Percentiles rank a stretch among this genome's conserved stretches.
phyloP scores from a whole-genome alignment of 2,797 vertebrate species.

The Pipistrellus nathusii region DNA sequence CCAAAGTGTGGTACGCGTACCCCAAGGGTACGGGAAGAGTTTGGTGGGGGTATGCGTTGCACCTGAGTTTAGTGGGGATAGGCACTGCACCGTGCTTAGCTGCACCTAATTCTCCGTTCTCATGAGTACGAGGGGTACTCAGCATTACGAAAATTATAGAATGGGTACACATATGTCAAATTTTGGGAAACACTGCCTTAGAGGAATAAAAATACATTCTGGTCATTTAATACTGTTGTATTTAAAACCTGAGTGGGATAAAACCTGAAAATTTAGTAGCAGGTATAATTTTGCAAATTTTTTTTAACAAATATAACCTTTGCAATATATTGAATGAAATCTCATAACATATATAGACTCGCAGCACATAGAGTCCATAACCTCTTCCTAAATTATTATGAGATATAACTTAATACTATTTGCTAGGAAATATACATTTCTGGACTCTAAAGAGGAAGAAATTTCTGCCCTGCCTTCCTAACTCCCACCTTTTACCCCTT shows the following conservation, averaged over 20 bases:
- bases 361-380: neutral
- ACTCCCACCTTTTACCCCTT: neutral
- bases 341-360: neutral
- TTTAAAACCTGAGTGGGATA: neutral
- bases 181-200: neutral
- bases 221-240: neutral
- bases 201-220: neutral
- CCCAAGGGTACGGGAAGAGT: no score
- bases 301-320: conserved; percentile 35
- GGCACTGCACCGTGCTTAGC: no score
- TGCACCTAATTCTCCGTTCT: no score
- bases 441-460: neutral
- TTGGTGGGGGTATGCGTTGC: no score
- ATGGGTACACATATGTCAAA: no score
- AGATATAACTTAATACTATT: neutral
- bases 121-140: no score
- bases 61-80: no score
- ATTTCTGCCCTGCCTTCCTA: neutral
- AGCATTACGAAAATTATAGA: no score
- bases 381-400: neutral
- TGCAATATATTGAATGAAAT: neutral
- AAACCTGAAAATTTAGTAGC: neutral
- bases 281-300: neutral
- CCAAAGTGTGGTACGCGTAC: no score
- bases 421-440: neutral